Evolutionary conservation across 2,797 vertebrate species (phyloP), one percentile per base, ranked within the genome.

Genomic region (Sebastes hopkinsi): DNA sequence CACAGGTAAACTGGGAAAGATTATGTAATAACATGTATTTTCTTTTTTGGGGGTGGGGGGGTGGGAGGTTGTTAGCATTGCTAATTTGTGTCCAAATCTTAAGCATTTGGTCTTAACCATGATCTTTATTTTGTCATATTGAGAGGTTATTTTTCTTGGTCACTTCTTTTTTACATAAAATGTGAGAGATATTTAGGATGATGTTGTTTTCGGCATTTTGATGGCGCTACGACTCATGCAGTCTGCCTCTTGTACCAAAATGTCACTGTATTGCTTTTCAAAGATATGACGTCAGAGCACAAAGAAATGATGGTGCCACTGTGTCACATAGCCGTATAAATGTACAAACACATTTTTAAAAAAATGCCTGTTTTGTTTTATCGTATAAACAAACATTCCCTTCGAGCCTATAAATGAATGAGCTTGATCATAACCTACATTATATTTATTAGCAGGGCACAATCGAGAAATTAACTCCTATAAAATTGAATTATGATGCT

Each of bases 281-380:
- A 79, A 77, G 12, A 82, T 79, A 78, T 59, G 81, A 87, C 67
- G 50, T 79, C 71, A 72, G 72, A 77, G 69, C 68, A 88, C 52
- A 84, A 85, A 76, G 64, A n/a, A 27, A 59, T 75, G 77, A 84
- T 88, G 79, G 75, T 80, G 89, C 81, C 60, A 82, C 72, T 77
- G 75, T 85, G 77, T 90, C 93, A 93, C 90, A 93, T 72, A 90
- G 84, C 84, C 72, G 69, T 89, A 92, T 85, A 94, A 95, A 92
- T 94, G 91, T 95, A 95, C 88, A 94, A 94, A 95, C 80, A 92
- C 72, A 72, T 77, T 81, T 52, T 22, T 25, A 69, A 87, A 79
- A 89, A 88, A 88, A 90, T 72, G 87, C 23, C 55, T 59, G 60
- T 69, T 91, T 71, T 82, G 29, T 73, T 70, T 64, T 52, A 71